These are phyloP conservation scores for Microtus oregoni DNA, from an alignment of 2,113 vertebrate genomes.

Conservation along the genomic window DNA sequence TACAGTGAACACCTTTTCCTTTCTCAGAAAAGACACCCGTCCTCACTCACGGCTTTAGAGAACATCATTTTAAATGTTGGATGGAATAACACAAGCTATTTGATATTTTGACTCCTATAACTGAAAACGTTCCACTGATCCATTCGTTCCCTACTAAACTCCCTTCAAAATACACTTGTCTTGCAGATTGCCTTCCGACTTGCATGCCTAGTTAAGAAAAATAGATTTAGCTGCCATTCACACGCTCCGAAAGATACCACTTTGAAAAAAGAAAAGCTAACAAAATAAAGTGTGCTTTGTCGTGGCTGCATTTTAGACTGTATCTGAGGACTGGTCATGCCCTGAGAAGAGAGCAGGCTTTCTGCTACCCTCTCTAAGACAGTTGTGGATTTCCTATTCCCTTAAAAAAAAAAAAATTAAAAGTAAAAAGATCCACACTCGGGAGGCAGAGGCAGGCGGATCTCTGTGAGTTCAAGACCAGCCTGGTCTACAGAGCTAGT, in stretches of 20 bases:
- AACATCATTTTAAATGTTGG: slow-evolving; percentile 27
- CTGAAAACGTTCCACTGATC: slow-evolving; percentile 35
- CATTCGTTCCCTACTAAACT: not conserved
- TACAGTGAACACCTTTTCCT: slow-evolving; percentile 40
- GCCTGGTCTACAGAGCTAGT: too few species aligned
- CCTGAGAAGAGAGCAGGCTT: not conserved
- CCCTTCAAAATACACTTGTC: not conserved
- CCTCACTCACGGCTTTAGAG: not conserved
- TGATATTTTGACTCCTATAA: slow-evolving; percentile 34
- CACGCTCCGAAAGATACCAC: not conserved
- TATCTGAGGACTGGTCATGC: not conserved
- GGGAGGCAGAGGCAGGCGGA: too few species aligned
- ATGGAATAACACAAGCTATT: slow-evolving; percentile 31
- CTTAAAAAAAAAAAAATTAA: not conserved
- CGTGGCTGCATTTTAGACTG: not conserved
- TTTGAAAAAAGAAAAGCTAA: slow-evolving; percentile 11
- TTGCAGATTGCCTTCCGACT: slow-evolving; percentile 10
- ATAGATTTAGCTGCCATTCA: not conserved
- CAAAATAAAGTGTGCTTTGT: not conserved
- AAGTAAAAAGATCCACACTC: not conserved
- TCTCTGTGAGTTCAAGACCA: too few species aligned
- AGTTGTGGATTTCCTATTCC: not conserved
- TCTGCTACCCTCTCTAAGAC: not conserved
- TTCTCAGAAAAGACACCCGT: slow-evolving; percentile 21
- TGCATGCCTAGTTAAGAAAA: slow-evolving; percentile 6